phyloP scores from a whole-genome alignment of 2,113 vertebrate genomes.

The Lipotes vexillifer region DNA sequence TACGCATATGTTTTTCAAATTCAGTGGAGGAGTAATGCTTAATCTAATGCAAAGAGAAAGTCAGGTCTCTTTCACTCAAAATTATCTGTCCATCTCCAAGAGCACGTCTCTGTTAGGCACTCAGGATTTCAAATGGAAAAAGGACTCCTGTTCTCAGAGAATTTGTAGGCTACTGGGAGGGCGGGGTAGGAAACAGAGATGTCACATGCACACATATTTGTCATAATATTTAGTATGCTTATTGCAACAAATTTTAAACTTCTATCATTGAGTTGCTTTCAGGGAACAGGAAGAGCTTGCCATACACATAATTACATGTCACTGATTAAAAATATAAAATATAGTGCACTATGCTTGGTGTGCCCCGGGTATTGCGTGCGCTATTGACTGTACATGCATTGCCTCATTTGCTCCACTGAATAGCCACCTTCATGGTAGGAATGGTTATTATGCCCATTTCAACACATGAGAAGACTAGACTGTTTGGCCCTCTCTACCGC shows the following conservation, averaged over 20 bases:
- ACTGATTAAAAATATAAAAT: not conserved
- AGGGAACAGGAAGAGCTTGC: not conserved
- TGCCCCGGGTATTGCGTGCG: fast-evolving
- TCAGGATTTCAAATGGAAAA: not conserved
- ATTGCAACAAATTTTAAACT: not conserved
- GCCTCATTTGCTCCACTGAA: not conserved
- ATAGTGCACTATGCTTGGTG: too few species aligned
- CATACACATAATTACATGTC: too few species aligned
- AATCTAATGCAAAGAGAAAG: not conserved
- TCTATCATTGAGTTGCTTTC: not conserved
- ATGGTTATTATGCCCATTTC: not conserved
- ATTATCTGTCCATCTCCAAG: not conserved
- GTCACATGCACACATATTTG: not conserved
- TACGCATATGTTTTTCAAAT: too few species aligned
- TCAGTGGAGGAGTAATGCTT: not conserved
- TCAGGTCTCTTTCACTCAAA: not conserved
- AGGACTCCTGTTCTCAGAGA: not conserved
- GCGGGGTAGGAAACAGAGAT: not conserved
- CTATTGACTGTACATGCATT: fast-evolving
- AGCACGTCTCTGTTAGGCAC: not conserved
- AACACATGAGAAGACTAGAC: not conserved
- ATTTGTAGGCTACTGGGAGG: too few species aligned
- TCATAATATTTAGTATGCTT: not conserved
- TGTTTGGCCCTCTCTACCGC: fast-evolving
- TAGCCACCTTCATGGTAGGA: too few species aligned